These are phyloP conservation scores for Chelonoidis abingdonii DNA, from an alignment of 2,113 vertebrate genomes.

Conservation along the genomic window DNA sequence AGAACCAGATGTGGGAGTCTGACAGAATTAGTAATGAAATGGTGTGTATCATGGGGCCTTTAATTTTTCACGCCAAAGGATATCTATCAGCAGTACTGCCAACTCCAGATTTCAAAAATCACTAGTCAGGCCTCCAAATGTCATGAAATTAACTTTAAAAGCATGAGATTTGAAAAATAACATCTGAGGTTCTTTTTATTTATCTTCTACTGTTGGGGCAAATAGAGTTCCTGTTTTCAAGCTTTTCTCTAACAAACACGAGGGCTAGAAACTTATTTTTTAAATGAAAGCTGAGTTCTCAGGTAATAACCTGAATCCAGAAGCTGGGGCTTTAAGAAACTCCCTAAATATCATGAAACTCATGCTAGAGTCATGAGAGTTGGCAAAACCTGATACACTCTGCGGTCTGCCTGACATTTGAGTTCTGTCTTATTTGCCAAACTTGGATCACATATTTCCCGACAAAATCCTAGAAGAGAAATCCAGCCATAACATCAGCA, in stretches of 20 bases:
- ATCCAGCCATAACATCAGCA: not conserved
- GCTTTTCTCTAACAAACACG: not conserved
- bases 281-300: conserved; percentile 8
- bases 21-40: not conserved
- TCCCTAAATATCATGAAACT: conserved; percentile 7
- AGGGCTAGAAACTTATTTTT: conserved; percentile 13
- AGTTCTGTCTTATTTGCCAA: not conserved
- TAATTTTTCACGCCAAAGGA: not conserved
- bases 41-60: not conserved
- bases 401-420: not conserved
- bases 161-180: not conserved
- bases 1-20: not conserved
- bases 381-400: not conserved
- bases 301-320: conserved; percentile 12
- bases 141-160: not conserved
- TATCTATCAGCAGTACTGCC: not conserved
- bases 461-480: not conserved
- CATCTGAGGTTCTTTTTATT: not conserved
- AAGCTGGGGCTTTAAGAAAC: not conserved
- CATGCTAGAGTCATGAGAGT: conserved; percentile 33
- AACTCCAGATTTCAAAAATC: not conserved
- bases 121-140: not conserved
- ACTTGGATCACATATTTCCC: not conserved
- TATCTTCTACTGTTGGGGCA: conserved; percentile 19
- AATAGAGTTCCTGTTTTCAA: not conserved